phyloP scores from a whole-genome alignment of 2,113 vertebrate genomes.

The Oreochromis aureus region DNA sequence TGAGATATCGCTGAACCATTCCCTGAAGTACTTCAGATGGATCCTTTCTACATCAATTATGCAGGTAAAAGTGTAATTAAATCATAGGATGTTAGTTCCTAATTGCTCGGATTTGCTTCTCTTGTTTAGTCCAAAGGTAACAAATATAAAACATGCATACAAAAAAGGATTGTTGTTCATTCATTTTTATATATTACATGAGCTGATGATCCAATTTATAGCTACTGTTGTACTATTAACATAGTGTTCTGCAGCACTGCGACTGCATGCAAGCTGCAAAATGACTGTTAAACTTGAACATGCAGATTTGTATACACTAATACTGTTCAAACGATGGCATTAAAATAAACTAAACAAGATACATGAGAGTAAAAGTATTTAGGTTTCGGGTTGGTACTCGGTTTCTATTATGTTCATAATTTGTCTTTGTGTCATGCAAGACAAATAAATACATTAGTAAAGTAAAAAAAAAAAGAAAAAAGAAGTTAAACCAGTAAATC shows the following conservation, averaged over 20 bases:
- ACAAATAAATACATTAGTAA: neutral
- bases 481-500: constrained; percentile 8
- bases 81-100: neutral
- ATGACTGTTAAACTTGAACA: neutral
- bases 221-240: neutral
- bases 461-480: neutral
- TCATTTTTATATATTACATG: neutral
- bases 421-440: neutral
- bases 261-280: neutral
- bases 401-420: neutral
- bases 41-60: neutral
- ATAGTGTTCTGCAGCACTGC: neutral
- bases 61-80: neutral
- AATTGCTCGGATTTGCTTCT: neutral
- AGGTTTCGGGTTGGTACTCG: neutral
- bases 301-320: neutral
- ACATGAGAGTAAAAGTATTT: neutral
- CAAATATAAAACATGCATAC: neutral
- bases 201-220: neutral
- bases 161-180: neutral
- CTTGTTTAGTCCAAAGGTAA: neutral
- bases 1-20: neutral
- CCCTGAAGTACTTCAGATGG: neutral
- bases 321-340: neutral
- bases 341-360: neutral